Conservation (phyloP, 2,113 vertebrate species). For the Hylia prasina region DNA sequence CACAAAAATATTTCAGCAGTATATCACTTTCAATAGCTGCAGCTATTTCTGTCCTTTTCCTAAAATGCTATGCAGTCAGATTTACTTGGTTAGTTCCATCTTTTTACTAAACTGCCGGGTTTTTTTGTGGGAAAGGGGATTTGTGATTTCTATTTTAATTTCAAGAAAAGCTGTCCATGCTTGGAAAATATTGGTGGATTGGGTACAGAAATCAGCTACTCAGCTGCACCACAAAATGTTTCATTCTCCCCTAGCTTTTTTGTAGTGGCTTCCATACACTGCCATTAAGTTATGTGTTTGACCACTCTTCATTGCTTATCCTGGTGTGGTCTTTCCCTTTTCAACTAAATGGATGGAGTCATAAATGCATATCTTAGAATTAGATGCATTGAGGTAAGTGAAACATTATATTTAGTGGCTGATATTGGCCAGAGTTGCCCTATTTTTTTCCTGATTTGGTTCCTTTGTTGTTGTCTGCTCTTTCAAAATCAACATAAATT, state of each 20-base stretch:
- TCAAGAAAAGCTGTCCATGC: constrained; percentile 61
- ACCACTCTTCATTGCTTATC: constrained; percentile 70
- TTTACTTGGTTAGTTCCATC: constrained; percentile 29
- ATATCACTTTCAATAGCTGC: constrained; percentile 21
- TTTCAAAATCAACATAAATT: constrained; percentile 62
- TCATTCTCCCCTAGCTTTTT: constrained; percentile 65
- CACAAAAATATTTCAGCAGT: constrained; percentile 19
- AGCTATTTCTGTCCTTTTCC: constrained; percentile 58
- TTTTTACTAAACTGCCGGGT: constrained; percentile 36
- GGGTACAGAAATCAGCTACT: constrained; percentile 67
- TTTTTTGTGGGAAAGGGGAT: constrained; percentile 59
- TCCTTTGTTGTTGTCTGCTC: constrained; percentile 61
- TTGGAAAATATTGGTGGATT: constrained; percentile 72
- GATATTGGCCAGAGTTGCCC: constrained; percentile 45
- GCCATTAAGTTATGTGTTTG: constrained; percentile 71
- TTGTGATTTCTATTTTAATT: constrained; percentile 76
- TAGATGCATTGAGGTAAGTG: constrained; percentile 70
- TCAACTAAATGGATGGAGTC: constrained; percentile 68
- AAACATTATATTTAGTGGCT: constrained; percentile 69
- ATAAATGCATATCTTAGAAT: constrained; percentile 73
- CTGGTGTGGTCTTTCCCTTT: constrained; percentile 77
- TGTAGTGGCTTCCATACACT: constrained; percentile 75
- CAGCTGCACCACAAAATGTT: constrained; percentile 68
- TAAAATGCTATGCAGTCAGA: constrained; percentile 39
- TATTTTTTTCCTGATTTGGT: constrained; percentile 49